Evolutionary conservation across 1,140 invertebrate species (phyloP).

Genomic region (Drosophila insularis): DNA sequence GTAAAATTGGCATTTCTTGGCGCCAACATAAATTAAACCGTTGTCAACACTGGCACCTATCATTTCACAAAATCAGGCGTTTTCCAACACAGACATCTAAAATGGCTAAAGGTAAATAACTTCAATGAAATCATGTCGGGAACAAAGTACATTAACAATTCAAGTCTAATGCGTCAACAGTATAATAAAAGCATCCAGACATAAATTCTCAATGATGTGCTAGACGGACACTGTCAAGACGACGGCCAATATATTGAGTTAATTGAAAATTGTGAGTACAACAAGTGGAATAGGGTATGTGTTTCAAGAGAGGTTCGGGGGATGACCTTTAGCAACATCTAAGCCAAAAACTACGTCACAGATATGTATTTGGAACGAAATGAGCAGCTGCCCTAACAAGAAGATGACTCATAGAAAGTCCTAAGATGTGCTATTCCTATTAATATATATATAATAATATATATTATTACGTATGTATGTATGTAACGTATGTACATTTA

Average conservation of each 20-base stretch:
- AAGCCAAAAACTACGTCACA: background rate
- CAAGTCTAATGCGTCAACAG: background rate
- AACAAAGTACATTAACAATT: conserved; percentile 37
- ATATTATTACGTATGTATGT: too few relatives aligned
- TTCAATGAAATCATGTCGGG: background rate
- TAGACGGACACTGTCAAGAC: background rate
- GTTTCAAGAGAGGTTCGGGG: too few relatives aligned
- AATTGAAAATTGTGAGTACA: conserved; percentile 34
- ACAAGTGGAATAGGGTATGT: conserved; percentile 35
- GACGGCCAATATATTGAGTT: background rate
- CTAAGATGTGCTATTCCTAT: background rate
- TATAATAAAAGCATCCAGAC: background rate
- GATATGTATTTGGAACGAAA: conserved; percentile 28
- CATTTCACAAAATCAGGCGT: too few relatives aligned
- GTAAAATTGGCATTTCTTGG: too few relatives aligned
- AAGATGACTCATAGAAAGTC: background rate
- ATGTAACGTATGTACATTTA: background rate
- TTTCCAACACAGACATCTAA: too few relatives aligned
- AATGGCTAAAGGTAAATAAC: background rate
- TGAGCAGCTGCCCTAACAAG: conserved; percentile 16
- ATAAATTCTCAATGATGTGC: background rate
- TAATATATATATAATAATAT: background rate
- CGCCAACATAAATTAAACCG: too few relatives aligned
- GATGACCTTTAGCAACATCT: too few relatives aligned
- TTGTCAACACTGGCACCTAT: too few relatives aligned